Base-by-base conservation (phyloP, 2,888 invertebrate species). In the Agonopterix alstromeriana region DNA sequence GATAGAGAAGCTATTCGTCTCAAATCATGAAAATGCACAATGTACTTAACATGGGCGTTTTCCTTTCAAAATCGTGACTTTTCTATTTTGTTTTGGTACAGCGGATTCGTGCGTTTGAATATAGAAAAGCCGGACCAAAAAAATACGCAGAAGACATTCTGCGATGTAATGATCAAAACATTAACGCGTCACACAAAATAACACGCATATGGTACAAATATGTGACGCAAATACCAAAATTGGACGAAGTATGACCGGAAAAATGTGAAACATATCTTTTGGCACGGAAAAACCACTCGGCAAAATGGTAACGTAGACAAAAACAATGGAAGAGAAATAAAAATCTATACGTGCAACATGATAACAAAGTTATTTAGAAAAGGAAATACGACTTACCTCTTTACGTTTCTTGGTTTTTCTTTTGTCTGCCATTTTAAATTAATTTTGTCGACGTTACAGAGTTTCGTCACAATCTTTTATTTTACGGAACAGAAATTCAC, bases 401-500 rank as follows among this genome's bases (percentile, higher is more conserved):
- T 86, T 88, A 51, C 88, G 88, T 64, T 86, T 88, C 71, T 83
- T 86, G 54, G 78, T 79, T 78, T 88, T 88, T 53, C 88, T 77
- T 68, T 88, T 88, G 60, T 88, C 88, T 72, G 88, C 83, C 88
- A 88, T 88, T 67, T 57, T 76, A 63, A 67, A 60, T 58, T 58
- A 73, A 70, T 66, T 69, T 80, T 76, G 77, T 73, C 73, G 73
- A 80, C 77, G 78, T 76, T 70, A 70, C 67, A 57, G 43, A 10
- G 51, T 57, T 55, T 49, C 48, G 44, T 48, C 35, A 36, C 50
- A 51, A 48, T 51, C 10, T 43, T 38, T 10, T 4, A 48, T 47
- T 48, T 48, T 47, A 27, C 27, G 3, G 27, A 27, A 47, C 46
- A 40, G 46, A 46, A 52, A 54, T 52, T 35, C 35, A 36, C 14